phyloP scores from a whole-genome alignment of 2,113 vertebrate species.

The Hepsetus odoe region DNA sequence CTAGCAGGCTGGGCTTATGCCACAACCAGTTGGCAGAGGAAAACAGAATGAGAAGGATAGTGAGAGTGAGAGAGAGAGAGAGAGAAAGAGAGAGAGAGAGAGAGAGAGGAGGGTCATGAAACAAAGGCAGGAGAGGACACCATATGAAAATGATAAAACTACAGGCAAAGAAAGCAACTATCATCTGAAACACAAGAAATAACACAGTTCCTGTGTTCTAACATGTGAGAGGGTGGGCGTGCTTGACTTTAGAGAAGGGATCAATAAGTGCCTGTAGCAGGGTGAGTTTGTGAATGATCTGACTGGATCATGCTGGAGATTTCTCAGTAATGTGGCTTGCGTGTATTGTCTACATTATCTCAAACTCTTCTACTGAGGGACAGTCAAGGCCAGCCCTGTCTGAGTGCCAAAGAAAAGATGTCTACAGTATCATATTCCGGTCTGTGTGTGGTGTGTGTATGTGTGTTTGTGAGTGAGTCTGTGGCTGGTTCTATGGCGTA shows the following conservation, averaged over 20 bases:
- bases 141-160: not conserved
- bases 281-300: constrained; percentile 40
- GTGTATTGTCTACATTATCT: not conserved
- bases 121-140: not conserved
- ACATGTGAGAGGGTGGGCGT: constrained; percentile 21
- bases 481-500: no score
- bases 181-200: not conserved
- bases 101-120: not conserved
- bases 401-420: not conserved
- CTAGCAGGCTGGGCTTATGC: constrained; percentile 57
- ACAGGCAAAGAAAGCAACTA: constrained; percentile 6
- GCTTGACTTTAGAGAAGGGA: constrained; percentile 33
- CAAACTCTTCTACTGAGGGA: not conserved
- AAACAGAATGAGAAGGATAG: not conserved
- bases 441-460: constrained; percentile 13
- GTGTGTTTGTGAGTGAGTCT: not conserved
- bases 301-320: constrained; percentile 47
- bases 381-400: not conserved
- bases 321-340: constrained; percentile 20
- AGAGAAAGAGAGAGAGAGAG: constrained; percentile 1
- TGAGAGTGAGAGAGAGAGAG: constrained; percentile 1
- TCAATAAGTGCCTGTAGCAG: constrained; percentile 44
- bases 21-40: not conserved
- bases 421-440: not conserved
- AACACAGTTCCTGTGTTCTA: not conserved